A percentile compares a stretch with the other conserved stretches of the same genome.
Conservation (phyloP, 1,140 invertebrate species). For the Lerema accius region DNA sequence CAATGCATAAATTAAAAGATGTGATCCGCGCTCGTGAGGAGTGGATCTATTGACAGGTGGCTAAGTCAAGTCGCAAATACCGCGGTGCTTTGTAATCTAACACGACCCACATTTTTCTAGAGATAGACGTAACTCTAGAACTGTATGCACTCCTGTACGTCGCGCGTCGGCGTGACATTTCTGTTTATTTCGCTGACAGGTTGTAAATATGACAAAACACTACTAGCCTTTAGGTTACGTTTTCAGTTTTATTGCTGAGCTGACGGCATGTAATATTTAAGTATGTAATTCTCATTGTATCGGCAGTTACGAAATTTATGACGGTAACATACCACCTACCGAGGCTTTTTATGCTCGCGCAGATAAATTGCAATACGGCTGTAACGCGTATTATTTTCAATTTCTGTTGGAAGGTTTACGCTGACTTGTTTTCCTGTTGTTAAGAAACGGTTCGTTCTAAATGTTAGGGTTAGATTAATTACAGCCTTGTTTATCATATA, state of each 20-base stretch:
- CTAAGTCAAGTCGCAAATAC: conserved; percentile 49
- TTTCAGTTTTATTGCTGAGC: conserved; percentile 18
- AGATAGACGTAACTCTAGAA: conserved; percentile 64
- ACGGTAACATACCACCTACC: conserved; percentile 17
- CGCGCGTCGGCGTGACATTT: conserved; percentile 27
- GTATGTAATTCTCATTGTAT: conserved; percentile 24
- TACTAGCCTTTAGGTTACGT: conserved; percentile 22
- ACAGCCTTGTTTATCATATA: conserved; percentile 26
- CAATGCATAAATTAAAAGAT: conserved; percentile 9
- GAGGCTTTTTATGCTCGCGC: conserved; percentile 16
- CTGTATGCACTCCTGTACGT: conserved; percentile 45
- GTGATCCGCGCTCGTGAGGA: background rate
- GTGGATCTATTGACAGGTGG: conserved; percentile 30
- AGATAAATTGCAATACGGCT: conserved; percentile 7
- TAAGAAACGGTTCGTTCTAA: conserved; percentile 3
- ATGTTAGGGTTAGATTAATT: conserved; percentile 15
- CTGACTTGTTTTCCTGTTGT: background rate
- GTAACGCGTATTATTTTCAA: background rate
- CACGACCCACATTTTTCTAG: conserved; percentile 69
- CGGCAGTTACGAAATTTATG: conserved; percentile 27
- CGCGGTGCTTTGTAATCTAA: conserved; percentile 66
- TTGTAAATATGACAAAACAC: conserved; percentile 5
- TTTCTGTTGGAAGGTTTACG: background rate
- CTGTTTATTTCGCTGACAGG: conserved; percentile 23
- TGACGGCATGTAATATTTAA: conserved; percentile 15